Base-by-base conservation (phyloP, 2,888 invertebrate species). In the Plusia festucae region DNA sequence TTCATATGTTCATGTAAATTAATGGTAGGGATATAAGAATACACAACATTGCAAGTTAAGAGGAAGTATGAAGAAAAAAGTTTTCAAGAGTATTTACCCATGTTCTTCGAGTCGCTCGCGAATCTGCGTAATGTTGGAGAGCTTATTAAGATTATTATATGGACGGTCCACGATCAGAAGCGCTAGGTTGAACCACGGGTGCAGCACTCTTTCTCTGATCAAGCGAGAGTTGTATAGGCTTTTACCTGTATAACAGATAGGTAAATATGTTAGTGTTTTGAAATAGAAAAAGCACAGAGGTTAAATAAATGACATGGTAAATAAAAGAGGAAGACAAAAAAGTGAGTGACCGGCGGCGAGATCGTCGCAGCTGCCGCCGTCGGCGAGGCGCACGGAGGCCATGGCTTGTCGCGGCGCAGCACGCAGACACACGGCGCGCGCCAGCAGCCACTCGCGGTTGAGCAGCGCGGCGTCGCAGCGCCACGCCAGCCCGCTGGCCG, bases 391-490 rank as follows among this genome's bases (percentile, higher is more conserved):
- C 46, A 79, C 64, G 20, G 55, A 65, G 4, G 68, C 27, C 68
- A 77, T 65, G 30, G 22, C 34, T 27, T 27, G 16, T 22, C 52
- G 16, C 1, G 57, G 51, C 53, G 59, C 54, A 4, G 18, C 6
- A 40, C 55, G 9, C 18, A 85, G 27, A 54, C 85, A 85, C 18
- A 46, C 53, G 30, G 82, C 82, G 60, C 82, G 79, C 68, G 75
- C 60, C 51, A 82, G 9, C 55, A 78, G 65, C 79, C 80, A 81
- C 60, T 73, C 90, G 22, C 82, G 86, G 5, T 80, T 85, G 68
- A 71, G 71, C n/a, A 84, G 73, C 51, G 70, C 79, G 44, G 72
- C 86, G 51, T 57, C 52, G 72, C 85, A 85, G 49, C 51, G 40
- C 9, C 79, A 75, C 68, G 40, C 66, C 16, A 52, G 65, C 8